Evolutionary conservation across 2,797 vertebrate species (phyloP).

Genomic region (Anomalospiza imberbis): DNA sequence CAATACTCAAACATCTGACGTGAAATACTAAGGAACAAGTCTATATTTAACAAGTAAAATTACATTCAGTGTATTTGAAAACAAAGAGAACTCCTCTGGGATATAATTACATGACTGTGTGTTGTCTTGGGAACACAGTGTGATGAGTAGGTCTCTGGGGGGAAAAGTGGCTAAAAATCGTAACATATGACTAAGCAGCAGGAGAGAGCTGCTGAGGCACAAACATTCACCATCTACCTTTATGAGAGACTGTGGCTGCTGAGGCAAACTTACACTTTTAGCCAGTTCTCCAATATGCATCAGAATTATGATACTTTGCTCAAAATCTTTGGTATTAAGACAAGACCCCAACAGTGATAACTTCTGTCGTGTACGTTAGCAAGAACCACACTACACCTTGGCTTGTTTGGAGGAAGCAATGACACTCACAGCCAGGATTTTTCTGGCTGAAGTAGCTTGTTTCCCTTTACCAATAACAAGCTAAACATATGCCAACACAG

Average conservation of each 20-base stretch:
- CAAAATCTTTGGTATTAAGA: background rate
- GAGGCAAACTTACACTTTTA: background rate
- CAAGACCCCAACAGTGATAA: background rate
- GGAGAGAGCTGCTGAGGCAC: background rate
- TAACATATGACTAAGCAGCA: background rate
- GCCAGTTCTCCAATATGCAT: background rate
- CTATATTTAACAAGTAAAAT: conserved; percentile 36
- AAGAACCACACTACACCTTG: background rate
- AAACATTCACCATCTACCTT: background rate
- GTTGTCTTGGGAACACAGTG: background rate
- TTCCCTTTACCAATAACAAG: background rate
- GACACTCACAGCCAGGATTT: background rate
- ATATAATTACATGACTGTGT: conserved; percentile 35
- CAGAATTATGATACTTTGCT: background rate
- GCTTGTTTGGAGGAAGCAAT: background rate
- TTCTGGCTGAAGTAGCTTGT: background rate
- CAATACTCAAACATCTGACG: background rate
- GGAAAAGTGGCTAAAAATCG: background rate
- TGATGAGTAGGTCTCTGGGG: background rate
- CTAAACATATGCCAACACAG: background rate
- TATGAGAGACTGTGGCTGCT: background rate
- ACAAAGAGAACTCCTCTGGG: background rate
- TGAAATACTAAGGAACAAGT: background rate
- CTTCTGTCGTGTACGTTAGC: background rate
- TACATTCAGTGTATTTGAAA: background rate